Conservation (phyloP, 2,797 vertebrate genomes). For the Gymnopithys bicolor region DNA sequence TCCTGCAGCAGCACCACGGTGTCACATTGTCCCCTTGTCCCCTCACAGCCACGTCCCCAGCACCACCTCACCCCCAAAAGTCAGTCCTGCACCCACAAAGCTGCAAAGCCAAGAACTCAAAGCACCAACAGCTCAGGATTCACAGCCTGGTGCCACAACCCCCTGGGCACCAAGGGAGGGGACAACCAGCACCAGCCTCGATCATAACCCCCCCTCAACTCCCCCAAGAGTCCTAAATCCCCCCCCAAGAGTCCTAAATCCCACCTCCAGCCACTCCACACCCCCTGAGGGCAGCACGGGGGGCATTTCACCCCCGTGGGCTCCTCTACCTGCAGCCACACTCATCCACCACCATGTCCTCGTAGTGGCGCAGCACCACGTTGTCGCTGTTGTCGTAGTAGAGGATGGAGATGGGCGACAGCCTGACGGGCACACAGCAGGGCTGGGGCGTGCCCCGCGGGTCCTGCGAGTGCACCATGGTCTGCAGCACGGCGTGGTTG, state of each 20-base stretch:
- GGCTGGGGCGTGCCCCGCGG: conserved; percentile 84
- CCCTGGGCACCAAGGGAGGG: rapidly evolving
- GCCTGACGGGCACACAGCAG: conserved; percentile 91
- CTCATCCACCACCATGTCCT: conserved; percentile 97
- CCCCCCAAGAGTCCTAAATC: rapidly evolving
- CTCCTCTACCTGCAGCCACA: conserved; percentile 87
- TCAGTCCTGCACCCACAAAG: neutral
- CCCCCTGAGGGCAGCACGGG: neutral
- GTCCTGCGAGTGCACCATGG: conserved; percentile 88
- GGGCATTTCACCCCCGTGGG: neutral
- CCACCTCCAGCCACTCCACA: rapidly evolving
- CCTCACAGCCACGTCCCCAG: neutral
- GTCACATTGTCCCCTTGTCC: neutral
- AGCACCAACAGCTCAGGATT: neutral
- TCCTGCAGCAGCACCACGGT: neutral
- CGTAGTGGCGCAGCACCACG: conserved; percentile 92
- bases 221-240: rapidly evolving
- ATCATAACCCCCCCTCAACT: neutral
- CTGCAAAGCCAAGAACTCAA: neutral
- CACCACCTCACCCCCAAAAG: rapidly evolving
- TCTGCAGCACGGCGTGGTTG: conserved; percentile 95
- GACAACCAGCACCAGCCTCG: rapidly evolving
- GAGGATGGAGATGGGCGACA: conserved; percentile 94
- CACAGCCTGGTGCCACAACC: neutral
- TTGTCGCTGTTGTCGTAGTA: conserved; percentile 94